phyloP scores from a whole-genome alignment of 2,797 vertebrate species.

The Taenioides sp. region DNA sequence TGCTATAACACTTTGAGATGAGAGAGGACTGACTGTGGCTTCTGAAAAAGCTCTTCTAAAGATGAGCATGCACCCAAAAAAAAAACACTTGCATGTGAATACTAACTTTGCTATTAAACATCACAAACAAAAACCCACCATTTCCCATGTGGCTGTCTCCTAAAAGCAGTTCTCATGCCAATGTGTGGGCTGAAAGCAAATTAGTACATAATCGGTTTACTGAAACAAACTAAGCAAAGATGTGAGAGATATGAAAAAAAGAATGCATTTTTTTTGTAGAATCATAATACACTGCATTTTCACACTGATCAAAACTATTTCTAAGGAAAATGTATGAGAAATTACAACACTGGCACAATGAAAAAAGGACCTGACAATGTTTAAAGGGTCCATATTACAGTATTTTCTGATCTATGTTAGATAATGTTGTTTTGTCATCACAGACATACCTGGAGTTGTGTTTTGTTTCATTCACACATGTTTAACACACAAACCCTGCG shows the following conservation, averaged over 20 bases:
- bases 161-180: conserved; percentile 22
- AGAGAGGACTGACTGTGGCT: no score
- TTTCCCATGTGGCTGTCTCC: neutral
- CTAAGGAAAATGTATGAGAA: conserved; percentile 20
- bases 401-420: no score
- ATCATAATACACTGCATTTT: conserved; percentile 23
- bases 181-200: conserved; percentile 49
- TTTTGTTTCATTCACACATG: no score
- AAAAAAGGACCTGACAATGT: conserved; percentile 12
- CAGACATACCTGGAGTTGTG: no score
- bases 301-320: conserved; percentile 22
- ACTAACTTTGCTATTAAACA: neutral
- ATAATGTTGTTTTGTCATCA: no score
- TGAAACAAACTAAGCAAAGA: conserved; percentile 26
- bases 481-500: no score
- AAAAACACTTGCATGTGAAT: neutral
- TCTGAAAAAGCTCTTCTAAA: neutral
- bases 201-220: conserved; percentile 37
- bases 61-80: neutral
- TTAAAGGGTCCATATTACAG: neutral
- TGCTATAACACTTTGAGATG: no score
- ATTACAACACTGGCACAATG: conserved; percentile 23
- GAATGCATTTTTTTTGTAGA: neutral
- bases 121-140: neutral
- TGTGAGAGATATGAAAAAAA: conserved; percentile 21